Percentiles rank a stretch among this genome's conserved stretches.
phyloP scores from a whole-genome alignment of 2,113 vertebrate genomes.

The Vulpes ferrilata region DNA sequence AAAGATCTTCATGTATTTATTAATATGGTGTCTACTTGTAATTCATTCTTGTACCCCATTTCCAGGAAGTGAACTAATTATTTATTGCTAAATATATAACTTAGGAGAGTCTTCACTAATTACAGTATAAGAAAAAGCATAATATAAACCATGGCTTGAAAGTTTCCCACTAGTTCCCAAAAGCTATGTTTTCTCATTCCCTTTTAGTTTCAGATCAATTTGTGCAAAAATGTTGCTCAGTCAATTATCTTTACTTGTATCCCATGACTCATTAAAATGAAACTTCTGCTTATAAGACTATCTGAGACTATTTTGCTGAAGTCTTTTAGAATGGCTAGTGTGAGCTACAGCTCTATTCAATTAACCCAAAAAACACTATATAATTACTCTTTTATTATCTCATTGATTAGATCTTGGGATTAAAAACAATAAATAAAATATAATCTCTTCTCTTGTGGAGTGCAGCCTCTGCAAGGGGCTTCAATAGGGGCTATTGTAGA shows the following conservation, averaged over 20 bases:
- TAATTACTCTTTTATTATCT: slow-evolving; percentile 12
- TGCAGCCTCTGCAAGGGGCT: neutral
- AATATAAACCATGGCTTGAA: neutral
- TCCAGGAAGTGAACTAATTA: neutral
- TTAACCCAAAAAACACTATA: neutral
- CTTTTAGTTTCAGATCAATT: neutral
- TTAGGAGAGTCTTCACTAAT: neutral
- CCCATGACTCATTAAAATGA: neutral
- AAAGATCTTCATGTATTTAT: neutral
- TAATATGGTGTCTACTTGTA: neutral
- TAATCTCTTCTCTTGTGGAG: neutral
- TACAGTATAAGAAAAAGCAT: neutral
- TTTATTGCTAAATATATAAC: neutral
- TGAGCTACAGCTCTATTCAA: neutral
- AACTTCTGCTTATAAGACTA: neutral
- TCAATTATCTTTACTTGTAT: neutral
- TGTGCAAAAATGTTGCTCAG: neutral
- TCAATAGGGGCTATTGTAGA: no score
- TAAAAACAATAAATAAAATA: neutral
- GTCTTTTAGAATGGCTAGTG: neutral
- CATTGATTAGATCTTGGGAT: neutral
- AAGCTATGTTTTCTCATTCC: neutral
- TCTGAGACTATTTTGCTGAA: neutral
- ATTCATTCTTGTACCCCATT: no score
- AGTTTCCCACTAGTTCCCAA: neutral